A percentile compares a stretch with the other conserved stretches of the same genome.
Evolutionary conservation across 2,888 invertebrate species (phyloP).

Genomic region (Boloria euphrosyne): DNA sequence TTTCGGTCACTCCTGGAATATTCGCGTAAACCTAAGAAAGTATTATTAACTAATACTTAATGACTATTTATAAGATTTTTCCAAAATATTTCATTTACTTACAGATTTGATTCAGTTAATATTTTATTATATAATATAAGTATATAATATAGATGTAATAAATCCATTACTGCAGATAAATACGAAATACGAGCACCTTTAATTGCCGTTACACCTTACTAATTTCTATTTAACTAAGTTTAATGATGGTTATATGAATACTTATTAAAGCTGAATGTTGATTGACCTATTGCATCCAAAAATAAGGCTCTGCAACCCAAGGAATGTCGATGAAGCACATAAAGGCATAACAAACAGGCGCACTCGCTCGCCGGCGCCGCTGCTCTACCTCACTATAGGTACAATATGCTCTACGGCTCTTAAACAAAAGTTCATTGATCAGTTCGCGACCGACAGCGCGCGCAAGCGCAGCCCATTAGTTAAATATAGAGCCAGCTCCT

Average conservation of each 20-base stretch:
- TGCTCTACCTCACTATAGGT: slow-evolving; percentile 48
- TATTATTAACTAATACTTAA: too few relatives aligned
- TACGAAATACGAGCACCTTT: neutral
- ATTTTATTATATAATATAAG: neutral
- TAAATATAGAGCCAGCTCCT: slow-evolving; percentile 49
- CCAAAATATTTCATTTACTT: too few relatives aligned
- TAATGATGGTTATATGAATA: slow-evolving; percentile 4
- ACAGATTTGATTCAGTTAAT: slow-evolving; percentile 1
- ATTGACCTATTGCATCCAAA: slow-evolving; percentile 61
- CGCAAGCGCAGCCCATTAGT: slow-evolving; percentile 55
- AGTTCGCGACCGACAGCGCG: slow-evolving; percentile 64
- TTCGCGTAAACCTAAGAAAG: too few relatives aligned
- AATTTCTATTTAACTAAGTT: slow-evolving; percentile 31
- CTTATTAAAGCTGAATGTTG: slow-evolving; percentile 40
- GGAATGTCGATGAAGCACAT: slow-evolving; percentile 63
- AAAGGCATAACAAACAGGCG: slow-evolving; percentile 56
- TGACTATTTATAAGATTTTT: too few relatives aligned
- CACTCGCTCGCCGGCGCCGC: slow-evolving; percentile 56
- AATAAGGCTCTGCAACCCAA: slow-evolving; percentile 61
- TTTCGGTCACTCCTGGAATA: too few relatives aligned
- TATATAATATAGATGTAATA: slow-evolving; percentile 1
- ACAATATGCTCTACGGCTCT: slow-evolving; percentile 46
- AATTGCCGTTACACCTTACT: slow-evolving; percentile 3
- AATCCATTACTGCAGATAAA: neutral
- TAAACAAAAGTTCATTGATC: slow-evolving; percentile 62